Conservation (phyloP, 2,888 invertebrate species). For the Phengaris alcon region DNA sequence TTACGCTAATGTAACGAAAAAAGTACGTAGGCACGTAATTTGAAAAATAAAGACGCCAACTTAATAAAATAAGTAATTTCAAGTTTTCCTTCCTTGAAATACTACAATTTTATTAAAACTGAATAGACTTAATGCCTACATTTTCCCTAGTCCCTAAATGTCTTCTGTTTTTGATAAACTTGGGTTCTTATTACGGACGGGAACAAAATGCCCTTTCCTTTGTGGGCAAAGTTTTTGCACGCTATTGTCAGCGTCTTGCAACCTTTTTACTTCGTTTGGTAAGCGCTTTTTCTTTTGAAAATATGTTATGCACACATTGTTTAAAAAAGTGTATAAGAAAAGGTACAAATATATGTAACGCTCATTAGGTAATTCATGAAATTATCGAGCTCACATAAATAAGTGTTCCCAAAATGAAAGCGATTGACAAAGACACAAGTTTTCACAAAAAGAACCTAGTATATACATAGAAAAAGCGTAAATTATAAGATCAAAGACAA, state of each 20-base stretch:
- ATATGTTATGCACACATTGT: neutral
- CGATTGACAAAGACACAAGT: too few relatives aligned
- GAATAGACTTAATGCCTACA: neutral
- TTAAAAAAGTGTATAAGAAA: too few relatives aligned
- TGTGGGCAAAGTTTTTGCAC: conserved; percentile 9
- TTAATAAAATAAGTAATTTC: neutral
- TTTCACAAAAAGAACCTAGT: too few relatives aligned
- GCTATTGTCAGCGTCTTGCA: conserved; percentile 19
- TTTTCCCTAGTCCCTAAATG: neutral
- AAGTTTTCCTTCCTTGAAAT: neutral
- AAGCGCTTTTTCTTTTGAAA: neutral
- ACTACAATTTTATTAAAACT: neutral
- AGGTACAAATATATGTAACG: too few relatives aligned
- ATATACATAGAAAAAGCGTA: too few relatives aligned
- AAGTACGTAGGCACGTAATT: too few relatives aligned
- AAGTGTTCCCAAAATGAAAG: too few relatives aligned
- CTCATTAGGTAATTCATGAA: too few relatives aligned
- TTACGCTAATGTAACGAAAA: too few relatives aligned
- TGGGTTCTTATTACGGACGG: conserved; percentile 12
- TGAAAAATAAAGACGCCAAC: too few relatives aligned
- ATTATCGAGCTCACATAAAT: too few relatives aligned
- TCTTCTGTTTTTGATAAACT: conserved; percentile 10
- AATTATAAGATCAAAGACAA: too few relatives aligned
- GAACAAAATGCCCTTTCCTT: conserved; percentile 6
- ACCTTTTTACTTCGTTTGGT: conserved; percentile 16